Conservation (phyloP, 2,797 vertebrate species). For the Nasua narica region DNA sequence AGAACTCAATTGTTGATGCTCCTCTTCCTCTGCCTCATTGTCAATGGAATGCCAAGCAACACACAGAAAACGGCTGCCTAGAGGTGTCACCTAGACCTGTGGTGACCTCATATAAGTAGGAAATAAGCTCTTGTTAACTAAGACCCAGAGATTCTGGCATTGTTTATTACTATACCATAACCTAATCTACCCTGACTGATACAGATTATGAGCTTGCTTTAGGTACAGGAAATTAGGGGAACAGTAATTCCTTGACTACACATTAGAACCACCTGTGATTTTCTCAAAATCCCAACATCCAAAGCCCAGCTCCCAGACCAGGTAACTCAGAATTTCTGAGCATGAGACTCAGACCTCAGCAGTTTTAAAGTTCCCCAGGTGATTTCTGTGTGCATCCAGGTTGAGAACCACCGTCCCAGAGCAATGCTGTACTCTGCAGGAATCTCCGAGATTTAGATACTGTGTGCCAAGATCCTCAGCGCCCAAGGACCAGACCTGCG, state of each 20-base stretch:
- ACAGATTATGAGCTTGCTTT: neutral
- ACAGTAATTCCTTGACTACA: neutral
- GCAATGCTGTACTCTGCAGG: neutral
- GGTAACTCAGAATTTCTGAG: neutral
- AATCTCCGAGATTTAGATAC: neutral
- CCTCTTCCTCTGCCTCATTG: neutral
- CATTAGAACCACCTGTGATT: neutral
- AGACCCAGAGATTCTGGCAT: neutral
- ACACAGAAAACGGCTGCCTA: neutral
- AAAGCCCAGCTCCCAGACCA: neutral
- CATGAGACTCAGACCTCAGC: neutral
- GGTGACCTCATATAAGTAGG: neutral
- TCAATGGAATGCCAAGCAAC: neutral
- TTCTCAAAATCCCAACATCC: neutral
- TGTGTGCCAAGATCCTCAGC: neutral
- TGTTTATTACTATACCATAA: neutral
- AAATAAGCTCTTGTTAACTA: neutral
- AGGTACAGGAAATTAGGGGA: neutral
- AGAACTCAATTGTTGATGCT: neutral
- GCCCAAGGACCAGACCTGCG: neutral
- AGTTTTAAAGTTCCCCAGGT: neutral
- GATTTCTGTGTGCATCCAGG: neutral
- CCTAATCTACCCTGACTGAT: neutral
- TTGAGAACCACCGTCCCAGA: neutral
- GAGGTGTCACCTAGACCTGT: neutral